A percentile compares a stretch with the other conserved stretches of the same genome.
Evolutionary conservation across 2,888 invertebrate genomes (phyloP).

Genomic region (Ferrisia virgata): DNA sequence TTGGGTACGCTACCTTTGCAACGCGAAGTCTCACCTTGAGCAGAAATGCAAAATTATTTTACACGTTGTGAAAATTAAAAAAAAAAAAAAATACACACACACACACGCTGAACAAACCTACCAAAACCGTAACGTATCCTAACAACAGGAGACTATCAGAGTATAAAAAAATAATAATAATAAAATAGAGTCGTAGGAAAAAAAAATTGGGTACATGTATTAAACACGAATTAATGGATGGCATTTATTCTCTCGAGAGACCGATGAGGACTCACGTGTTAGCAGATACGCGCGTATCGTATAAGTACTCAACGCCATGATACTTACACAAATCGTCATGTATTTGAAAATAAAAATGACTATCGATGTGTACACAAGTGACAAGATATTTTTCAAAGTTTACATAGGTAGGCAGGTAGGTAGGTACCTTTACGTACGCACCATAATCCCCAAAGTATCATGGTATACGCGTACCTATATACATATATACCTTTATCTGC

Average conservation of each 20-base stretch:
- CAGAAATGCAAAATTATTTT: too few species aligned
- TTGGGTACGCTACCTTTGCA: too few species aligned
- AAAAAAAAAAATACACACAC: too few species aligned
- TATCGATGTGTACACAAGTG: slow-evolving; percentile 6
- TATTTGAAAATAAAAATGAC: neutral
- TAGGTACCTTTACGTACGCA: too few species aligned
- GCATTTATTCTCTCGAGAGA: neutral
- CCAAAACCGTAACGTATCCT: too few species aligned
- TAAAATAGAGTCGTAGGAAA: neutral
- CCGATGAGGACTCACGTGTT: neutral
- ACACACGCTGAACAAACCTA: too few species aligned
- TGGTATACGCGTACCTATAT: neutral
- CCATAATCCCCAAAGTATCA: neutral
- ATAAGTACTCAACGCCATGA: neutral
- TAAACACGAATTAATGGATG: neutral
- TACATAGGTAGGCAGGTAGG: too few species aligned
- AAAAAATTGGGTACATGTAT: neutral
- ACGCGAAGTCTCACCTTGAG: too few species aligned
- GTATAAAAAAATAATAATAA: neutral
- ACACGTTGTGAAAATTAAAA: too few species aligned
- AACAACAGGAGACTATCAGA: neutral
- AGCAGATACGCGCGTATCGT: neutral
- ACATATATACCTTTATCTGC: neutral
- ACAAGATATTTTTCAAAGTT: slow-evolving; percentile 12
- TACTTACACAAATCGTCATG: neutral